A percentile compares a stretch with the other conserved stretches of the same genome.
phyloP scores from a whole-genome alignment of 2,113 vertebrate species.

The Archilochus colubris region DNA sequence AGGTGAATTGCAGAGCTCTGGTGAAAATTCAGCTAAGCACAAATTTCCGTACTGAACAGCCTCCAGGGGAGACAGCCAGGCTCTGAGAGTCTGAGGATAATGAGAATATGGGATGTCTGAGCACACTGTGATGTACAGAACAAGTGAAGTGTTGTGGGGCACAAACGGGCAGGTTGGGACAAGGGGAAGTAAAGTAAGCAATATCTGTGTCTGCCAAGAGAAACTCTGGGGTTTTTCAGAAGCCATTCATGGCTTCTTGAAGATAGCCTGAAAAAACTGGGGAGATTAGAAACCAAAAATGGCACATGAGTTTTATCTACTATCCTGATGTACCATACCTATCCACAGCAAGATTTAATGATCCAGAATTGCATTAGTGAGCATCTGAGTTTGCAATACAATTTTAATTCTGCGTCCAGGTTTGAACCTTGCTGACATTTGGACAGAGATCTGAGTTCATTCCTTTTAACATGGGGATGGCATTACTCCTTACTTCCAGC shows the following conservation, averaged over 20 bases:
- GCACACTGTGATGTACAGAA: not conserved
- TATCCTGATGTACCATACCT: not conserved
- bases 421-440: constrained; percentile 43
- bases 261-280: not conserved
- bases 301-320: not conserved
- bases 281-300: not conserved
- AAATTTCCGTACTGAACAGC: constrained; percentile 50
- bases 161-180: not conserved
- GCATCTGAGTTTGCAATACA: not conserved
- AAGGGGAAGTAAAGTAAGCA: not conserved
- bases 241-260: not conserved
- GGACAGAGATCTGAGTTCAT: constrained; percentile 23
- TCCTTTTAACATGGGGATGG: constrained; percentile 40
- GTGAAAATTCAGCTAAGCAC: constrained; percentile 68
- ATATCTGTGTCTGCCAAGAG: not conserved
- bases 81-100: constrained; percentile 5
- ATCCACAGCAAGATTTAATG: not conserved
- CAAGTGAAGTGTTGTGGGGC: not conserved
- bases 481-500: constrained; percentile 31
- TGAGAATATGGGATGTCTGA: not conserved
- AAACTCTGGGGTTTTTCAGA: not conserved
- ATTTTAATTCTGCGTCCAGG: not conserved
- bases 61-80: constrained; percentile 13
- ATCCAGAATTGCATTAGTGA: not conserved
- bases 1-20: constrained; percentile 64